Evolutionary conservation across 2,797 vertebrate genomes (phyloP).

Genomic region (Naso thynnoides): DNA sequence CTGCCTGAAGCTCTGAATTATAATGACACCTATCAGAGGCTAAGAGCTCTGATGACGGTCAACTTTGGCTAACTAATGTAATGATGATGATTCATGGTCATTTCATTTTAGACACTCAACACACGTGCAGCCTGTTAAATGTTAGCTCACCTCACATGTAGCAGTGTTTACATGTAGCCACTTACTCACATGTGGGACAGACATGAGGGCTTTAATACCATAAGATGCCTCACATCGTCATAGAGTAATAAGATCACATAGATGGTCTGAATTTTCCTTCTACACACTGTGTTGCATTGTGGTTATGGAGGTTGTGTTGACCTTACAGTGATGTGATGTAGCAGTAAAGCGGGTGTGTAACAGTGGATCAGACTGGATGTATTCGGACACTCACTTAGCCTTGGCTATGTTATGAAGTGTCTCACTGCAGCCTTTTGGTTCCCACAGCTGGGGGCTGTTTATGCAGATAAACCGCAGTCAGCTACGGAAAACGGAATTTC

Average conservation of each 20-base stretch:
- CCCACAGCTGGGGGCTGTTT: background rate
- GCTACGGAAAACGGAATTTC: background rate
- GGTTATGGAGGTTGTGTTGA: conserved; percentile 20
- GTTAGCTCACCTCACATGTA: conserved; percentile 57
- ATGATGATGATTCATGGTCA: conserved; percentile 10
- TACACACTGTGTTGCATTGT: conserved; percentile 45
- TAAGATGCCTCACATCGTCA: conserved; percentile 65
- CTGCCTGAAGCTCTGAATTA: conserved; percentile 20
- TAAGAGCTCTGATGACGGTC: conserved; percentile 9
- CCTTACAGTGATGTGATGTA: conserved; percentile 47
- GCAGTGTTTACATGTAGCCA: conserved; percentile 69
- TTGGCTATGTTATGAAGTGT: background rate
- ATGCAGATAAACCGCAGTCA: background rate
- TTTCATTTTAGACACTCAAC: background rate
- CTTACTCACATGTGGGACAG: conserved; percentile 40
- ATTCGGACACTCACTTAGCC: background rate
- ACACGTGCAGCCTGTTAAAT: conserved; percentile 1
- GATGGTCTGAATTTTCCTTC: conserved; percentile 17
- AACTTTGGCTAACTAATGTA: conserved; percentile 11
- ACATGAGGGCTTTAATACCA: conserved; percentile 70
- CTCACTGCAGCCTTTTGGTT: conserved; percentile 7
- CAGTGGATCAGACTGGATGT: conserved; percentile 1
- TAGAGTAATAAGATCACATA: conserved; percentile 35
- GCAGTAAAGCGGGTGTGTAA: conserved; percentile 11
- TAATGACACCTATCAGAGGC: conserved; percentile 15